A percentile compares a stretch with the other conserved stretches of the same genome.
phyloP scores from a whole-genome alignment of 2,888 invertebrate genomes.

The Hypolimnas misippus region DNA sequence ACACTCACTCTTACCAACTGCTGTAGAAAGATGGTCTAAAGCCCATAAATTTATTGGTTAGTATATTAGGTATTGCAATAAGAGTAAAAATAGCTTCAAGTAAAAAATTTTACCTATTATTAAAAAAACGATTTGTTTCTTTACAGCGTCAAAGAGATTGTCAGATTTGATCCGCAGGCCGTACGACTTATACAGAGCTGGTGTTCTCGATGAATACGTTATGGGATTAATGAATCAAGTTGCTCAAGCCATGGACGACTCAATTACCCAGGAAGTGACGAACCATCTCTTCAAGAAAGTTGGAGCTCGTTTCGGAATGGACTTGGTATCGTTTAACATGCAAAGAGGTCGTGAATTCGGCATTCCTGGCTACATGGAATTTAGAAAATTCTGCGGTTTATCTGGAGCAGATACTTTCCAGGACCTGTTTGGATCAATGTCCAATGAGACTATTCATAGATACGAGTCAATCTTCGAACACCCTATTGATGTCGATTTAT shows the following conservation, averaged over 20 bases:
- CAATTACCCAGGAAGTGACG: constrained; percentile 95
- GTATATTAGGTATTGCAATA: constrained; percentile 5
- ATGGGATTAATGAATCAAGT: constrained; percentile 97
- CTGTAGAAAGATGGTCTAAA: constrained; percentile 97
- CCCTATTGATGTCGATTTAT: constrained; percentile 96
- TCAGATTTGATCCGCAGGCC: constrained; percentile 95
- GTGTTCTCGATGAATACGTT: constrained; percentile 95
- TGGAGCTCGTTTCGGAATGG: constrained; percentile 91
- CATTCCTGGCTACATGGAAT: constrained; percentile 96
- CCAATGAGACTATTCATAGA: constrained; percentile 92
- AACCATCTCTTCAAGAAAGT: constrained; percentile 96
- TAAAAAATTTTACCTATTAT: too few relatives aligned
- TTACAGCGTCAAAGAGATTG: constrained; percentile 91
- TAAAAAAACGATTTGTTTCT: background rate
- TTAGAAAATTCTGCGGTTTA: constrained; percentile 94
- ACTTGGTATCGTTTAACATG: constrained; percentile 96
- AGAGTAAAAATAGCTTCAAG: too few relatives aligned
- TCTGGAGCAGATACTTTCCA: constrained; percentile 90
- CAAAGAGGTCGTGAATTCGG: constrained; percentile 96
- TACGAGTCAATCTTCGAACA: constrained; percentile 94
- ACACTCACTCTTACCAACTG: constrained; percentile 94
- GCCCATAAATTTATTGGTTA: constrained; percentile 96
- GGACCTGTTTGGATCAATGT: constrained; percentile 93
- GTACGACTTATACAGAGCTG: constrained; percentile 94
- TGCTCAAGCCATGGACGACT: constrained; percentile 97